These are phyloP conservation scores for Peucedramus taeniatus DNA, from an alignment of 2,113 vertebrate genomes.

Conservation along the genomic window DNA sequence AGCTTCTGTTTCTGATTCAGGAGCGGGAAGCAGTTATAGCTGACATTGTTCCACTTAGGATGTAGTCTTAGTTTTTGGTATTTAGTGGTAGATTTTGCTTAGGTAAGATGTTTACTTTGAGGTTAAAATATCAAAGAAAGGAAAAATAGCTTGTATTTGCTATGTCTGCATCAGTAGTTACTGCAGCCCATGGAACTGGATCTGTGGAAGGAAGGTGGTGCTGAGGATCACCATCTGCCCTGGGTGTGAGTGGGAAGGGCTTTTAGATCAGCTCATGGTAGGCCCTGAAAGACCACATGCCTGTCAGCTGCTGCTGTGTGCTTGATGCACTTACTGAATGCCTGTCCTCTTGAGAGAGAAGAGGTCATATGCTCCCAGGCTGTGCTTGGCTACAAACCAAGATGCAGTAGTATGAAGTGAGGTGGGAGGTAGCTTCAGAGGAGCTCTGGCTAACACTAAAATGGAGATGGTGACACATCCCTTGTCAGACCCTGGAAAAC, in stretches of 20 bases:
- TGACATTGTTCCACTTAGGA: neutral
- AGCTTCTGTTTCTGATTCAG: neutral
- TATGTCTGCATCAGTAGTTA: neutral
- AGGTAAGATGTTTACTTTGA: neutral
- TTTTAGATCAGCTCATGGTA: neutral
- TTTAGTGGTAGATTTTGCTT: neutral
- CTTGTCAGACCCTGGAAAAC: neutral
- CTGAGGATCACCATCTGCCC: neutral
- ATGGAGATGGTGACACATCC: neutral
- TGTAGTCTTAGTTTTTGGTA: neutral
- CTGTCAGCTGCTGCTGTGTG: neutral
- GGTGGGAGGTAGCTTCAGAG: neutral
- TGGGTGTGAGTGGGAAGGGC: neutral
- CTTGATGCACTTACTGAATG: accelerated
- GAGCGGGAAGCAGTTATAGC: neutral
- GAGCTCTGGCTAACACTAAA: neutral
- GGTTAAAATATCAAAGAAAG: neutral
- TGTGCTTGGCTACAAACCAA: neutral
- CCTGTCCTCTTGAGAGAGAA: neutral
- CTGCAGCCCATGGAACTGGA: neutral
- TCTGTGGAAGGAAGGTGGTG: neutral
- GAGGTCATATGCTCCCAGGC: accelerated
- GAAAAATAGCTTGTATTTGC: neutral
- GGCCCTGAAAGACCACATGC: accelerated
- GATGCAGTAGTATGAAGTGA: accelerated